phyloP scores from a whole-genome alignment of 2,797 vertebrate genomes.

The Pogonophryne albipinna region DNA sequence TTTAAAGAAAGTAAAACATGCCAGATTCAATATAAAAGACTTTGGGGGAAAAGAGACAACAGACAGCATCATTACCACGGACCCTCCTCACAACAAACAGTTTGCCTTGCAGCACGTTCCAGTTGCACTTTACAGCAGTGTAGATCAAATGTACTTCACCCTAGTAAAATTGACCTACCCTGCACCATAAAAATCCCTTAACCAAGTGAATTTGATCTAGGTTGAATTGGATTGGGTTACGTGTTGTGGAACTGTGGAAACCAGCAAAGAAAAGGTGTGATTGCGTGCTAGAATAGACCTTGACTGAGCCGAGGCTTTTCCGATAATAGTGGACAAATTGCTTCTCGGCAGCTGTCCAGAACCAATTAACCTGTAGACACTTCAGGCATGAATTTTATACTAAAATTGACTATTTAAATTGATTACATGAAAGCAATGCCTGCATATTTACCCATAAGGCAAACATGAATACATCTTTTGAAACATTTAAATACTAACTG shows the following conservation, averaged over 20 bases:
- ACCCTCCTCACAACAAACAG: constrained; percentile 5
- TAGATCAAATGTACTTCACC: constrained; percentile 58
- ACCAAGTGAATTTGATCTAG: constrained; percentile 59
- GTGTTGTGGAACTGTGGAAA: constrained; percentile 33
- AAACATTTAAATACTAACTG: not conserved
- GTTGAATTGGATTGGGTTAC: constrained; percentile 52
- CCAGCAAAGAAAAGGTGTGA: constrained; percentile 33
- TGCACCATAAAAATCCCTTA: constrained; percentile 59
- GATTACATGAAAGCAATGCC: constrained; percentile 18
- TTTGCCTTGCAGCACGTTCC: constrained; percentile 28
- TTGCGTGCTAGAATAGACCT: constrained; percentile 33
- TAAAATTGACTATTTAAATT: constrained; percentile 8
- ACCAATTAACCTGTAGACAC: constrained; percentile 55
- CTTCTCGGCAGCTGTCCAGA: constrained; percentile 44
- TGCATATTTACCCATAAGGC: not conserved
- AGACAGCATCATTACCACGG: constrained; percentile 15
- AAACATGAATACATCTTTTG: constrained; percentile 1
- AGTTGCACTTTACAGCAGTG: constrained; percentile 33
- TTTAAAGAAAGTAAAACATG: not conserved
- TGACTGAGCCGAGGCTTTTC: constrained; percentile 44
- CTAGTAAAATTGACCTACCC: constrained; percentile 47
- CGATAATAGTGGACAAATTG: constrained; percentile 50
- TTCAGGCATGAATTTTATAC: constrained; percentile 15
- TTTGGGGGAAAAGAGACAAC: not conserved
- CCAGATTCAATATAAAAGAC: not conserved